phyloP scores from a whole-genome alignment of 92 coral and sea anemone species.

The Desmophyllum pertusum region DNA sequence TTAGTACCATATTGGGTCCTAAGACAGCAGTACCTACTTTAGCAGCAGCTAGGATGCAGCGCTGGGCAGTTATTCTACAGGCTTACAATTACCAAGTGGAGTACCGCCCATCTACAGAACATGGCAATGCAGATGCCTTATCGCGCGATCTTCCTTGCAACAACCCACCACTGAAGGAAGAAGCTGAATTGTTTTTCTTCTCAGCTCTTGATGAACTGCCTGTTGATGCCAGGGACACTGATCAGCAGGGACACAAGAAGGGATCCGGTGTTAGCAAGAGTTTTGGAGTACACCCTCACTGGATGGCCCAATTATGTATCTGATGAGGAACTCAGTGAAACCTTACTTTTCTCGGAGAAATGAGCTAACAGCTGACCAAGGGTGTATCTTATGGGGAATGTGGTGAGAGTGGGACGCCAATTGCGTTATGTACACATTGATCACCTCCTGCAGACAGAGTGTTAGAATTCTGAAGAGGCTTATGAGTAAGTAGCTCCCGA shows the following conservation, averaged over 20 bases:
- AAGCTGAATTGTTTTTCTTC: conserved; percentile 53
- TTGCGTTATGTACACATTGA: conserved; percentile 63
- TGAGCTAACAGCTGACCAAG: conserved; percentile 71
- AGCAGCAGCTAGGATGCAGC: conserved; percentile 52
- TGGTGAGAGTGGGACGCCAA: conserved; percentile 45
- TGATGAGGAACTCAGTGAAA: conserved; percentile 53
- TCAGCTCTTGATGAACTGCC: conserved; percentile 58
- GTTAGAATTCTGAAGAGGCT: not conserved
- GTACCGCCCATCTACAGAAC: conserved; percentile 51
- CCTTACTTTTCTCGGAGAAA: conserved; percentile 53
- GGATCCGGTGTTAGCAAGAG: conserved; percentile 65
- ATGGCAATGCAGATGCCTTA: conserved; percentile 57
- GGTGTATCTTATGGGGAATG: conserved; percentile 78
- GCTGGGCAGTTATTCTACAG: conserved; percentile 58
- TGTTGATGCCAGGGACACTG: conserved; percentile 51
- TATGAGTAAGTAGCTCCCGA: not conserved
- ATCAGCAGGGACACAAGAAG: conserved; percentile 47
- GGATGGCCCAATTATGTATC: conserved; percentile 65
- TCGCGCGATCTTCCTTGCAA: conserved; percentile 59
- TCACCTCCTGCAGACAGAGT: conserved; percentile 39
- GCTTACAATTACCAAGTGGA: conserved; percentile 57
- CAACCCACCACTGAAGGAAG: conserved; percentile 36
- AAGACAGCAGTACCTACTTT: conserved; percentile 24
- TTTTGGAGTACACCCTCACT: conserved; percentile 52
- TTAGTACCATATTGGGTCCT: conserved; percentile 55